Evolutionary conservation across 2,797 vertebrate genomes (phyloP), one percentile per base, ranked within the genome.

Genomic region (Pagetopsis macropterus): DNA sequence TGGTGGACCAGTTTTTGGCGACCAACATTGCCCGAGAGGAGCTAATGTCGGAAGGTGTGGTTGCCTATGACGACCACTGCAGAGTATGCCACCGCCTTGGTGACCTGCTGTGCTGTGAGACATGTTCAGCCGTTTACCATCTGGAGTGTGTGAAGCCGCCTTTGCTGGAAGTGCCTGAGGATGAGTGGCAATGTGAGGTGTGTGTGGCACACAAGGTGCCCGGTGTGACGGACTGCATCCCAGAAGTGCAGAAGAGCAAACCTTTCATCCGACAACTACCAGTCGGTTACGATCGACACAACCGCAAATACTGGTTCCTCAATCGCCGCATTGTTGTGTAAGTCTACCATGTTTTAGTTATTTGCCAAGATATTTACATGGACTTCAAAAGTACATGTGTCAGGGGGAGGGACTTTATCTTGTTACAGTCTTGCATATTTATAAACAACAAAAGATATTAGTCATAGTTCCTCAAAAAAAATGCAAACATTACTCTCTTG

Each of bases 111-210:
- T 99, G 97, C 94, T 99, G 97, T 46, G 97, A 99, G 94, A 99
- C 97, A 0, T 99, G 97, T 75, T 97, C 97, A 1, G 97, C 97
- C 0, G 97, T 99, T 23, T 99, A 98, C 94, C 97, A 99, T 84
- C 91, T 99, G 88, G 97, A 99, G 88, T 99, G 97, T 0, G 97
- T 99, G 87, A 97, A 97, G 58, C 97, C 97, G 0, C 97, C 97
- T 19, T 89, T 99, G 67, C 95, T 96, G 87, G 97, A 98, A 91
- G 97, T 99, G n/a, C 97, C 97, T 0, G 97, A 99, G 92, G 97
- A 98, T 3, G 97, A 99, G 84, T 99, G 97, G 97, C 97, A 98
- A 94, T 99, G 97, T 10, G 97, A 99, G 89, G 96, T 99, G 72
- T 99, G 97, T 23, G 97, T 96, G 69, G 97, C 97, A 33, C 97